Evolutionary conservation across 2,888 invertebrate genomes (phyloP).

Genomic region (Amphimallon solstitiale): DNA sequence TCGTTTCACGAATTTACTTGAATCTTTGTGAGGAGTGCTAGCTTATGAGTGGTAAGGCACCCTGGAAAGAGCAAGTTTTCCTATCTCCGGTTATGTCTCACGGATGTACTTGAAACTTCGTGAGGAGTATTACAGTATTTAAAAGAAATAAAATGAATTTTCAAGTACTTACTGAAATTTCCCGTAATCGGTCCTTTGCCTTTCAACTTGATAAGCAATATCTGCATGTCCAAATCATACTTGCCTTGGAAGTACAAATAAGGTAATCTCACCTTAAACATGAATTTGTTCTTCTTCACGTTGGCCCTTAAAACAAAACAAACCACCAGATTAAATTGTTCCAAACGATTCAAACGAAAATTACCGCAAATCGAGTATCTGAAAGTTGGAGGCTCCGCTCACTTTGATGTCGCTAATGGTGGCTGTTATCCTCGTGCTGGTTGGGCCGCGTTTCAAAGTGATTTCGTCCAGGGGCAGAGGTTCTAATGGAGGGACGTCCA

Average conservation of each 20-base stretch:
- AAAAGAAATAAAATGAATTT: background rate
- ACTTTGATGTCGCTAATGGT: conserved; percentile 71
- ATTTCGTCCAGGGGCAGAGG: conserved; percentile 72
- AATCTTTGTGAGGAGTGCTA: too few species aligned
- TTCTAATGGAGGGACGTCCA: conserved; percentile 75
- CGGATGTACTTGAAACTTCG: too few species aligned
- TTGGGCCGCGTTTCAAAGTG: conserved; percentile 68
- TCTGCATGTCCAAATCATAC: conserved; percentile 75
- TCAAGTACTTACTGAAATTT: conserved; percentile 71
- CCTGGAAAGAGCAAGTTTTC: too few species aligned
- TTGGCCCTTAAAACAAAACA: conserved; percentile 65
- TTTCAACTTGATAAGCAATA: conserved; percentile 70
- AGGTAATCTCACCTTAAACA: conserved; percentile 70
- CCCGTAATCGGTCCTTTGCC: conserved; percentile 75
- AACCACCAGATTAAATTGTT: background rate
- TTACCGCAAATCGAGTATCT: conserved; percentile 70
- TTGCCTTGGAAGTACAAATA: conserved; percentile 71
- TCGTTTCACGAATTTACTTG: too few species aligned
- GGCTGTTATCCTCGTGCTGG: conserved; percentile 65
- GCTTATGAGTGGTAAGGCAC: too few species aligned
- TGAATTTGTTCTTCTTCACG: conserved; percentile 70
- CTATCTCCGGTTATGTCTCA: too few species aligned
- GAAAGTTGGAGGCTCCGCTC: conserved; percentile 70
- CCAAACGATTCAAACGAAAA: conserved; percentile 45
- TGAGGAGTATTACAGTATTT: too few species aligned